These are phyloP conservation scores for Morbakka virulenta DNA, from an alignment of 30 jellyfish, hydroid and myxozoan species.

Conservation along the genomic window DNA sequence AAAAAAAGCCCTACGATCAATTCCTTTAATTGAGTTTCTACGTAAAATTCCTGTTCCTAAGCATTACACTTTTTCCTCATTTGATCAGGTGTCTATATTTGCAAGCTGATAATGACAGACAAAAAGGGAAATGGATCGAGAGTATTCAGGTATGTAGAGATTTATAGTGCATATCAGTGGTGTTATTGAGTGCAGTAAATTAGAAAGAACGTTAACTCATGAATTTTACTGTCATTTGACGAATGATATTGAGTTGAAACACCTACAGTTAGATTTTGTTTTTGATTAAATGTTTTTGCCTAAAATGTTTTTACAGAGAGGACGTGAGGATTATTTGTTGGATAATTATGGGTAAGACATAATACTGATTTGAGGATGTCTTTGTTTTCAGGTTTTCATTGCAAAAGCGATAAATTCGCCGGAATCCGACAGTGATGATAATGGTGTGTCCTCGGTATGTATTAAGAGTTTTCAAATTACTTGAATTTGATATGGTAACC, in stretches of 20 bases:
- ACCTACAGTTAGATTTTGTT: neutral
- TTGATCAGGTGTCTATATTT: conserved; percentile 82
- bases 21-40: too few species aligned
- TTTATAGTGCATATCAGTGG: too few species aligned
- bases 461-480: neutral
- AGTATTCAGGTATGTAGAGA: conserved; percentile 87
- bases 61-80: neutral
- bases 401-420: conserved; percentile 93
- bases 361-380: too few species aligned
- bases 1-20: too few species aligned
- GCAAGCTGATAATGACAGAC: conserved; percentile 86
- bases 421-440: conserved; percentile 12
- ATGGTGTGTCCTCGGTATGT: neutral
- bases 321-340: neutral
- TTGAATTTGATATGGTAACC: too few species aligned
- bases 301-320: too few species aligned
- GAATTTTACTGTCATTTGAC: too few species aligned
- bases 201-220: too few species aligned
- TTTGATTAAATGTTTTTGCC: neutral
- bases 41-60: neutral
- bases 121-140: conserved; percentile 84
- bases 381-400: conserved; percentile 72
- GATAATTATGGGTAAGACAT: too few species aligned
- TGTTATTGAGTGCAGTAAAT: too few species aligned
- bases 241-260: too few species aligned